These are phyloP conservation scores for Aleiodes sp. DNA, from an alignment of 1,140 invertebrate species.

Conservation along the genomic window DNA sequence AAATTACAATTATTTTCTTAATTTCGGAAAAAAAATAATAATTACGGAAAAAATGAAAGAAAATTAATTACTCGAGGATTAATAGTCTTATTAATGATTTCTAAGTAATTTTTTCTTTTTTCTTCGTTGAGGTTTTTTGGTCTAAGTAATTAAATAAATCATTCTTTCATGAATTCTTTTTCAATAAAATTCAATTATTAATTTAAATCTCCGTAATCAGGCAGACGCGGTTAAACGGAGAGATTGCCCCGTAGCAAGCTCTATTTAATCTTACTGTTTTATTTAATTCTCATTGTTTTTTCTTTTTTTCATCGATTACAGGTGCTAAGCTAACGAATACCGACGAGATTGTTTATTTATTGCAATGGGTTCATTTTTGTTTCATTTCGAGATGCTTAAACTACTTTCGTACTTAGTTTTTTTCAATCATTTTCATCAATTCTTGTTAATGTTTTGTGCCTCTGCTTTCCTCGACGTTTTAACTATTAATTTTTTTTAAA, in stretches of 20 bases:
- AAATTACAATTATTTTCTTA: no score
- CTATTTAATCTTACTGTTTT: conserved; percentile 26
- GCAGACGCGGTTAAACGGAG: conserved; percentile 32
- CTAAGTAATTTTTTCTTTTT: conserved; percentile 32
- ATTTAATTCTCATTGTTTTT: conserved; percentile 26
- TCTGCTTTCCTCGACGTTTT: conserved; percentile 19
- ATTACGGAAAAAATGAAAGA: no score
- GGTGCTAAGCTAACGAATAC: conserved; percentile 41
- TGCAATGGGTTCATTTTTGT: conserved; percentile 34
- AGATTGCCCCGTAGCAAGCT: conserved; percentile 37
- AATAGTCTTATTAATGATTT: no score
- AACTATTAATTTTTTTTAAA: conserved; percentile 12
- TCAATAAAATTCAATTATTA: conserved; percentile 34
- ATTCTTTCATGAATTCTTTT: conserved; percentile 30
- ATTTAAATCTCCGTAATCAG: conserved; percentile 21
- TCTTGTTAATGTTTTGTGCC: conserved; percentile 17
- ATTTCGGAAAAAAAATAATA: no score
- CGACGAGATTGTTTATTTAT: conserved; percentile 40
- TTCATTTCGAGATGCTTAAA: conserved; percentile 31
- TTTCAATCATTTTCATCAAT: conserved; percentile 5
- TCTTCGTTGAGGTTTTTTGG: conserved; percentile 49
- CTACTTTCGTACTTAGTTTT: conserved; percentile 29
- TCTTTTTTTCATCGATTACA: conserved; percentile 32
- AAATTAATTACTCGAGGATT: no score
- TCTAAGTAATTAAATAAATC: conserved; percentile 30